Base-by-base conservation (phyloP, 2,888 invertebrate genomes). In the Steromphala cineraria region DNA sequence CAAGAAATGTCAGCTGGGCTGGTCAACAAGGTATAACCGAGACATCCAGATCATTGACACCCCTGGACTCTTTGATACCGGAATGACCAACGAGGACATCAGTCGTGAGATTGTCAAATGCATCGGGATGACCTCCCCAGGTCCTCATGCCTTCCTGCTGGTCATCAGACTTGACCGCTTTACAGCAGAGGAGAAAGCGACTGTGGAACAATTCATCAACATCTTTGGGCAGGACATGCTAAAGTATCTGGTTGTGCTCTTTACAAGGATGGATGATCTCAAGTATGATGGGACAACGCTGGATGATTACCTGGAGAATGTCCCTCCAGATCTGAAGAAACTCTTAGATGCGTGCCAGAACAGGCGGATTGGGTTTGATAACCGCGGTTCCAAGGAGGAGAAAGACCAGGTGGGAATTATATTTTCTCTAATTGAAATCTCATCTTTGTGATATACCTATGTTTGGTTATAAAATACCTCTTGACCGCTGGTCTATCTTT, bases 51-150 rank as follows among this genome's bases (percentile, higher is more conserved):
- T 84, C 10, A 76, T 82, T 0, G 85, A 85, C 55, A 84, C 83
- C 0, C 82, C 85, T 3, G 85, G 85, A 19, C 71, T 85, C 8
- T 82, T 80, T 46, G 85, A 85, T 40, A 83, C 85, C 1, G 67
- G 75, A 56, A 40, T 53, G 19, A 62, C 78, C 28, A 80, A 82
- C 19, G 62, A 67, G 24, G 80, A 78, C 15, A 78, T 83, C 13
- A 55, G 53, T 5, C 53, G 19, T 0, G 85, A 85, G 40, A 79
- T 85, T 0, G 53, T 67, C 19, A 83, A 83, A 62, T 84, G 82
- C 17, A 28, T 81, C 17, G 79, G 74, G 0, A 55, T 81, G 67
- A 78, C 81, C 17, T 77, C 84, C 2, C 84, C 84, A 2, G 85
- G 85, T 3, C 77, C 82, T 2, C 85, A 85, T 36, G 82, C 82